A percentile compares a stretch with the other conserved stretches of the same genome.
phyloP scores from a whole-genome alignment of 2,888 invertebrate species.

The Antitype chi region DNA sequence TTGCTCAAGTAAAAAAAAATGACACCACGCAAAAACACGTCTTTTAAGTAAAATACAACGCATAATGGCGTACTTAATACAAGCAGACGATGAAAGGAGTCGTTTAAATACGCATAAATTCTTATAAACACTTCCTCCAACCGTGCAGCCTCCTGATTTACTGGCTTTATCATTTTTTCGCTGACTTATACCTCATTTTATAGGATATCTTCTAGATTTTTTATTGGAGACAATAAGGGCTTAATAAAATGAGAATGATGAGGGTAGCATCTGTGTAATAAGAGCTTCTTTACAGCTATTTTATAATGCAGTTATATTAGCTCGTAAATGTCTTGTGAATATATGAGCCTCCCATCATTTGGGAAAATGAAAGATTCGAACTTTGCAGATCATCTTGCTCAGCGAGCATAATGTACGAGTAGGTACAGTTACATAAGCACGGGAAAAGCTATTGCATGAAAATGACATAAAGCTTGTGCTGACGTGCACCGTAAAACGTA shows the following conservation, averaged over 20 bases:
- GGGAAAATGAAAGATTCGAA: constrained; percentile 10
- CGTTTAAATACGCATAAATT: constrained; percentile 74
- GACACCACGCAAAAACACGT: constrained; percentile 35
- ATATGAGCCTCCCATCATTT: constrained; percentile 35
- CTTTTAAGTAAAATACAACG: constrained; percentile 49
- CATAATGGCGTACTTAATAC: constrained; percentile 61
- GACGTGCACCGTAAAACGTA: too few species aligned
- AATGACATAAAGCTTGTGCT: too few species aligned
- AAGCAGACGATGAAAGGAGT: constrained; percentile 47
- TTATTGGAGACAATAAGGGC: constrained; percentile 87
- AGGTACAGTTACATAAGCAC: too few species aligned
- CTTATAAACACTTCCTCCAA: constrained; percentile 69
- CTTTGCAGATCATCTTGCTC: not conserved
- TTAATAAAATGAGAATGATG: constrained; percentile 83
- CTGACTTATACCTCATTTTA: constrained; percentile 74
- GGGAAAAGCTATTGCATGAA: not conserved
- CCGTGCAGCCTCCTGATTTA: constrained; percentile 67
- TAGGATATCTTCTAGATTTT: constrained; percentile 82
- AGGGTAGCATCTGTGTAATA: constrained; percentile 64
- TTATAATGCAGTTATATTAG: constrained; percentile 57
- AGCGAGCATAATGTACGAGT: not conserved
- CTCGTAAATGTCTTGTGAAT: constrained; percentile 47
- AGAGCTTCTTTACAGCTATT: constrained; percentile 52
- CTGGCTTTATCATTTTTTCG: constrained; percentile 76
- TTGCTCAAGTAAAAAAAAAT: not conserved